Base-by-base conservation (phyloP, 2,888 invertebrate species). In the Euzetes globulus region DNA sequence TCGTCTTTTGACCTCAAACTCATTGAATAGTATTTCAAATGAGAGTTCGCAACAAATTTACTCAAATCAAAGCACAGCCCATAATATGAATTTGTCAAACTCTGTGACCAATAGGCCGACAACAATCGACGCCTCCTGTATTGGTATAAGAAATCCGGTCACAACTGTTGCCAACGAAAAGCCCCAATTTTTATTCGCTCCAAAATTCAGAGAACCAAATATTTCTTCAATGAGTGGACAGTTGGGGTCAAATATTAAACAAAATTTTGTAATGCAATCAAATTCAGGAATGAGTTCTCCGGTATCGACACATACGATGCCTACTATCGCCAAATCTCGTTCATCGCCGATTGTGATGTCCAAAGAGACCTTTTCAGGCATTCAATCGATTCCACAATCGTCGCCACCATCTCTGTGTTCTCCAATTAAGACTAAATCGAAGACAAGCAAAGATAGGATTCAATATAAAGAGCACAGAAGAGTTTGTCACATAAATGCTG, bases 401-500 rank as follows among this genome's bases (percentile, higher is more conserved):
- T 55, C 74, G 71, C 58, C 74, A 4, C 55, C 55, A 5, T 52
- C 72, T n/a, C 0, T 58, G 47, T 22, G 72, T 27, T 50, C 74
- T 6, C 45, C 72, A 11, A 17, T 25, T 15, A 71, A 71, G 55
- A 37, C 68, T 0, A 72, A 72, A 58, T 6, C 79, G 33, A 81
- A 81, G 76, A 79, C 79, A 58, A 80, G 80, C 72, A 79, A 80
- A 29, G 81, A 81, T 41, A 78, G 80, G 74, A 80, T 80, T 29
- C 79, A 80, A 72, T 81, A 81, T 77, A 80, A 79, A 81, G 89
- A 91, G 81, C 89, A 91, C 79, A 86, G 91, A 63, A 87, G 94
- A 73, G 91, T 90, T 77, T 92, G 92, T 17, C 96, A 96, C 83
- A 90, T 94, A 79, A 94, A 94, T 83, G 94, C 97, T 0, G 97